Conservation (phyloP, 2,113 vertebrate species). For the Channa maculata region DNA sequence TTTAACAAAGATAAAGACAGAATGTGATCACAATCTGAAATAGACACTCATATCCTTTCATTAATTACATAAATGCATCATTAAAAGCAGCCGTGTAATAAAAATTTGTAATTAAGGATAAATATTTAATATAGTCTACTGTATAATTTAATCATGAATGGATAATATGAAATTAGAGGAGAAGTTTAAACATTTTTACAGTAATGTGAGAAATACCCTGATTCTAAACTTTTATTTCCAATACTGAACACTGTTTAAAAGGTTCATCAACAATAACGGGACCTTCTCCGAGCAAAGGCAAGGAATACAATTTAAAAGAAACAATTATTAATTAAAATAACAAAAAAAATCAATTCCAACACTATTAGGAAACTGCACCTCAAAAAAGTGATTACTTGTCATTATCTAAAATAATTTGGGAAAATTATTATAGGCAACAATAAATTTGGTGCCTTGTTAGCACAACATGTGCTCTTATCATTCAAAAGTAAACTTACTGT, state of each 20-base stretch:
- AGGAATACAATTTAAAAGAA: slow-evolving; percentile 6
- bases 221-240: slow-evolving; percentile 42
- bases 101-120: slow-evolving; percentile 46
- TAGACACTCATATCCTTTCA: slow-evolving; percentile 8
- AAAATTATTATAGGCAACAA: slow-evolving; percentile 11
- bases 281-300: slow-evolving; percentile 22
- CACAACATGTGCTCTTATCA: slow-evolving; percentile 58
- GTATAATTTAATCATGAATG: slow-evolving; percentile 9
- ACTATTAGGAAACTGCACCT: slow-evolving; percentile 49
- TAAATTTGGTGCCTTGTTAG: slow-evolving; percentile 35
- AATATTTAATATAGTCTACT: slow-evolving; percentile 27
- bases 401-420: slow-evolving; percentile 52
- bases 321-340: slow-evolving; percentile 13
- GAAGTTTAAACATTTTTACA: slow-evolving; percentile 27
- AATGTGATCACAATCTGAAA: slow-evolving; percentile 30
- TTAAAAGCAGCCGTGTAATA: slow-evolving; percentile 56
- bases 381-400: slow-evolving; percentile 26
- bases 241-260: slow-evolving; percentile 22
- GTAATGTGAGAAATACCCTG: slow-evolving; percentile 52
- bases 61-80: slow-evolving; percentile 31
- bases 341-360: slow-evolving; percentile 47
- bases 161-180: slow-evolving; percentile 33
- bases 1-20: slow-evolving; percentile 32
- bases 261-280: slow-evolving; percentile 27
- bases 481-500: slow-evolving; percentile 31